Evolutionary conservation across 2,113 vertebrate genomes (phyloP).

Genomic region (Channa maculata): DNA sequence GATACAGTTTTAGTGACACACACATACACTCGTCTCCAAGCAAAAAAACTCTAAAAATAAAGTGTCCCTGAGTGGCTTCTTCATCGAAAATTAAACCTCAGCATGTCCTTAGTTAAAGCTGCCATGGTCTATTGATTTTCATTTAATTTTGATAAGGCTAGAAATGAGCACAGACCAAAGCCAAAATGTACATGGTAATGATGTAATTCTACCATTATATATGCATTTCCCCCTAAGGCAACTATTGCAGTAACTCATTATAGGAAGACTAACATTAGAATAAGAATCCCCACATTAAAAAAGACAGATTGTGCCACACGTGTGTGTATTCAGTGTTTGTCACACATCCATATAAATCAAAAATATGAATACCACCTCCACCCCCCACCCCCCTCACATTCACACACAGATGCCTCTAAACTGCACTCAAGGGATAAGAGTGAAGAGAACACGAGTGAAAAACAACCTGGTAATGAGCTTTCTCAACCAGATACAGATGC

Average conservation of each 20-base stretch:
- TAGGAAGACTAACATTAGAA: constrained; percentile 15
- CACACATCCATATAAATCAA: constrained; percentile 45
- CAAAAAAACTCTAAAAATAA: constrained; percentile 31
- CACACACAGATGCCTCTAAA: constrained; percentile 42
- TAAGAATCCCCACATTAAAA: neutral
- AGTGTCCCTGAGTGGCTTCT: constrained; percentile 1
- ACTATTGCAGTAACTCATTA: constrained; percentile 2
- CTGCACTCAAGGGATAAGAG: constrained; percentile 51
- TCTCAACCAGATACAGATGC: constrained; percentile 43
- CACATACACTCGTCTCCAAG: neutral
- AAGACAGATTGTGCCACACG: constrained; percentile 21
- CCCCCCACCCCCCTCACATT: constrained; percentile 8
- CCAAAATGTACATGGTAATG: neutral
- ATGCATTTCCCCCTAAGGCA: neutral
- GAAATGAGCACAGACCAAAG: constrained; percentile 1
- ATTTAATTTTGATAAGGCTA: constrained; percentile 33
- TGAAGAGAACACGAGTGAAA: constrained; percentile 38
- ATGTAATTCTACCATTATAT: constrained; percentile 1
- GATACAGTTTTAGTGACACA: constrained; percentile 15
- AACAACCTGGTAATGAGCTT: constrained; percentile 68
- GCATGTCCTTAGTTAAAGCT: constrained; percentile 8
- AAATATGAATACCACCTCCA: constrained; percentile 24
- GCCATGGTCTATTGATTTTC: constrained; percentile 16
- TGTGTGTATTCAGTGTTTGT: constrained; percentile 27
- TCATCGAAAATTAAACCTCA: constrained; percentile 6